Evolutionary conservation across 2,888 invertebrate genomes (phyloP).

Genomic region (Mimas tiliae): DNA sequence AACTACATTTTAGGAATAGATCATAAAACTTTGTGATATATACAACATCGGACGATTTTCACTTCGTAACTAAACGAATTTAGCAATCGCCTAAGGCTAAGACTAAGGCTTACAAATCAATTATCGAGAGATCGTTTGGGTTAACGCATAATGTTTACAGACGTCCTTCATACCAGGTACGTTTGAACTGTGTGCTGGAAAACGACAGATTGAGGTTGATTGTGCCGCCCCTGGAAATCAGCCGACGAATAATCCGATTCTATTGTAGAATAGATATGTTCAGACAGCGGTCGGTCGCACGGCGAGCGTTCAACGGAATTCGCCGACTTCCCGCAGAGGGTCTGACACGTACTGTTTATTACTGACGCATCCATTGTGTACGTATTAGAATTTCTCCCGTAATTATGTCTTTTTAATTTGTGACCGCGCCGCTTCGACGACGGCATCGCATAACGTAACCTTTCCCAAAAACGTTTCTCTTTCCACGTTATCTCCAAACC

Average conservation of each 20-base stretch:
- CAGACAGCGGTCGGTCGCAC: slow-evolving; percentile 90
- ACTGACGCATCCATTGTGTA: slow-evolving; percentile 91
- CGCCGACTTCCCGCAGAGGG: slow-evolving; percentile 83
- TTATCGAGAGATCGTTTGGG: slow-evolving; percentile 70
- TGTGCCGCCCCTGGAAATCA: slow-evolving; percentile 72
- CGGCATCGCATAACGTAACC: slow-evolving; percentile 95
- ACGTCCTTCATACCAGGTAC: slow-evolving; percentile 72
- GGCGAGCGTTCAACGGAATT: slow-evolving; percentile 85
- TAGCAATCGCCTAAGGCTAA: slow-evolving; percentile 67
- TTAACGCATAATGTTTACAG: slow-evolving; percentile 44
- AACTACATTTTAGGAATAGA: slow-evolving; percentile 55
- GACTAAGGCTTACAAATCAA: slow-evolving; percentile 63
- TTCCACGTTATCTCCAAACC: slow-evolving; percentile 94
- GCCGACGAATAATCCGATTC: slow-evolving; percentile 93
- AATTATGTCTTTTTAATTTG: slow-evolving; percentile 85
- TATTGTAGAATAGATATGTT: slow-evolving; percentile 95
- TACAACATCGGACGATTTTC: slow-evolving; percentile 72
- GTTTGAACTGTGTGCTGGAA: slow-evolving; percentile 81
- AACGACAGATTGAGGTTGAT: slow-evolving; percentile 75
- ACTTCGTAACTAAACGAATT: slow-evolving; percentile 67
- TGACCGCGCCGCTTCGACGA: slow-evolving; percentile 88
- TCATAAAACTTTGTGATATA: slow-evolving; percentile 70
- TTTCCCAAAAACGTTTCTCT: slow-evolving; percentile 97
- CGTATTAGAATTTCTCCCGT: slow-evolving; percentile 93
- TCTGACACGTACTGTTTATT: slow-evolving; percentile 86